A percentile compares a stretch with the other conserved stretches of the same genome.
phyloP scores from a whole-genome alignment of 2,888 invertebrate species.

The Aspidiotus rigidus region DNA sequence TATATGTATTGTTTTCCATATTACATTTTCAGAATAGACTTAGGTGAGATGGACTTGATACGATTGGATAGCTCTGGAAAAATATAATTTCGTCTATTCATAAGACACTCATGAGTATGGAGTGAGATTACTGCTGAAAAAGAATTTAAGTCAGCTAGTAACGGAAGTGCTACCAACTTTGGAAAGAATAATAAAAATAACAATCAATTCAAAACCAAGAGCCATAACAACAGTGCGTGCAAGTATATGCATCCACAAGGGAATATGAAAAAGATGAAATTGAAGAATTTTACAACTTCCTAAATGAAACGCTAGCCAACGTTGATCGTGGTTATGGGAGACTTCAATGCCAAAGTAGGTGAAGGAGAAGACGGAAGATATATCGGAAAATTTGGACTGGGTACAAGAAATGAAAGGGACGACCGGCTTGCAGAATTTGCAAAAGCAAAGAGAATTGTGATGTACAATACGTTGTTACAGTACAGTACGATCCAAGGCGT shows the following conservation, averaged over 20 bases:
- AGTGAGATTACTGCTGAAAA: too few species aligned
- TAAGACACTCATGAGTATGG: background rate
- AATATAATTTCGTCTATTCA: background rate
- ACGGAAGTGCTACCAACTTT: background rate
- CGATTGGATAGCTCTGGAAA: background rate
- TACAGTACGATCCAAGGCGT: background rate
- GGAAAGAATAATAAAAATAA: background rate
- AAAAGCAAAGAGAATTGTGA: too few species aligned
- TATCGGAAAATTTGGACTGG: too few species aligned
- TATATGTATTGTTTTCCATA: too few species aligned
- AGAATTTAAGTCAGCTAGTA: background rate
- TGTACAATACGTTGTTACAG: background rate
- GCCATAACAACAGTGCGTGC: too few species aligned
- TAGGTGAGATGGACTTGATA: background rate
- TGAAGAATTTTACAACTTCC: background rate
- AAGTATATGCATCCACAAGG: too few species aligned
- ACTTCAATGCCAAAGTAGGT: background rate
- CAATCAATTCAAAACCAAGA: background rate
- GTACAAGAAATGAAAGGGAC: too few species aligned
- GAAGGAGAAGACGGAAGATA: background rate
- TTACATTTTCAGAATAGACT: too few species aligned
- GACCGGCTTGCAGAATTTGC: too few species aligned
- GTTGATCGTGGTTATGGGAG: background rate
- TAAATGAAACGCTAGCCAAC: background rate
- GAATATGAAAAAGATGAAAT: too few species aligned